phyloP scores from a whole-genome alignment of 2,113 vertebrate genomes.

The Mesoclemmys tuberculata region DNA sequence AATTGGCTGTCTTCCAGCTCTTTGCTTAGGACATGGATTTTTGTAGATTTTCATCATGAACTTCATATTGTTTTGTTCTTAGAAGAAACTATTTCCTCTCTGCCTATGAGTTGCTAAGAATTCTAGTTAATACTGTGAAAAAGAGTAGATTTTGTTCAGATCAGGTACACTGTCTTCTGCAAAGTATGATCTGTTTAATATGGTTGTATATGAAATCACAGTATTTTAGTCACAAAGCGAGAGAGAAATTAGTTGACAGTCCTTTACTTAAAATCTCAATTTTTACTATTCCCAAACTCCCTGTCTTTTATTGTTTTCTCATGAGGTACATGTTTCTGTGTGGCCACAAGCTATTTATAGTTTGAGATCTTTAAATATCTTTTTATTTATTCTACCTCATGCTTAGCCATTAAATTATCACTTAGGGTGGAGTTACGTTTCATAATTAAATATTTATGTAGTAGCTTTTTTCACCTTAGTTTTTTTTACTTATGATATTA shows the following conservation, averaged over 20 bases:
- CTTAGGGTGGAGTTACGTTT: neutral
- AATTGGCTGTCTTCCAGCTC: neutral
- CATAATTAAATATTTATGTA: conserved; percentile 25
- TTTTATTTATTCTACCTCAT: neutral
- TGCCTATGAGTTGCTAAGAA: neutral
- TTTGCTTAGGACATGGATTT: neutral
- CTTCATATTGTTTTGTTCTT: neutral
- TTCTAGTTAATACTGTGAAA: neutral
- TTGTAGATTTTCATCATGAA: neutral
- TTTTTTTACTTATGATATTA: neutral
- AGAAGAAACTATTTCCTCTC: neutral
- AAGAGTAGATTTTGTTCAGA: neutral
- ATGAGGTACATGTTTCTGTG: neutral
- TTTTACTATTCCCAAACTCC: neutral
- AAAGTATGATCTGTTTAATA: neutral
- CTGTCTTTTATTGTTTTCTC: neutral
- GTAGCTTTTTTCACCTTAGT: neutral
- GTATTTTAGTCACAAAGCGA: neutral
- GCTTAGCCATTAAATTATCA: conserved; percentile 6
- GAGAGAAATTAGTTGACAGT: neutral
- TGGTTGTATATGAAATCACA: neutral
- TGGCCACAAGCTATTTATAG: neutral
- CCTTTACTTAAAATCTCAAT: neutral
- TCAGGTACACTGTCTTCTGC: neutral
- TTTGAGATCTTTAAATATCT: neutral